Evolutionary conservation across 2,888 invertebrate species (phyloP).

Genomic region (Drosophila nr. perissopoda): DNA sequence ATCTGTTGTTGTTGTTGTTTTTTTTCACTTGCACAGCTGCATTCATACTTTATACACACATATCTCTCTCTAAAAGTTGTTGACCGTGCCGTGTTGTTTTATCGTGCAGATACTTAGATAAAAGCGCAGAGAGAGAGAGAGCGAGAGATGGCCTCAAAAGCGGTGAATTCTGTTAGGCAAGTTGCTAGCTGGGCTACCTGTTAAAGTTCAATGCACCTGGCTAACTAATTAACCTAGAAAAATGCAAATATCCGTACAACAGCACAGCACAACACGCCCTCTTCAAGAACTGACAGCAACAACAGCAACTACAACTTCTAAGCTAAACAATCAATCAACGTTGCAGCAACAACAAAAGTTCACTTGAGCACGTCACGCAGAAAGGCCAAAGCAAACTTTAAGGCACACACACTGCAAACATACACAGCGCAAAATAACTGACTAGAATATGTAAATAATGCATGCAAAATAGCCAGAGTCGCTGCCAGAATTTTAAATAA

Average conservation of each 20-base stretch:
- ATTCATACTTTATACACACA: slow-evolving; percentile 27
- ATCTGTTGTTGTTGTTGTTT: slow-evolving; percentile 32
- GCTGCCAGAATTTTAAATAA: background rate
- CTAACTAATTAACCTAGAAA: slow-evolving; percentile 74
- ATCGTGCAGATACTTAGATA: slow-evolving; percentile 18
- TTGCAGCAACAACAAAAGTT: slow-evolving; percentile 55
- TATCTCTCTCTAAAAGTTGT: slow-evolving; percentile 23
- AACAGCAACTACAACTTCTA: slow-evolving; percentile 50
- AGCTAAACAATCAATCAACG: slow-evolving; percentile 76
- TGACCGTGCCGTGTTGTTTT: slow-evolving; percentile 13
- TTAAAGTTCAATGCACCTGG: slow-evolving; percentile 68
- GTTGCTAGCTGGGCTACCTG: slow-evolving; percentile 21
- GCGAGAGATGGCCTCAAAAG: slow-evolving; percentile 21
- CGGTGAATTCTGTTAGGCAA: slow-evolving; percentile 1
- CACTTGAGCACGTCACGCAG: slow-evolving; percentile 70
- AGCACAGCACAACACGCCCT: slow-evolving; percentile 50
- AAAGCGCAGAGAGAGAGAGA: background rate
- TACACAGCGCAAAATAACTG: background rate
- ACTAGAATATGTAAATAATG: background rate
- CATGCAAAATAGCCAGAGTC: background rate
- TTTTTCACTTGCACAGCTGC: slow-evolving; percentile 60
- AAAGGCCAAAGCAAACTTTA: slow-evolving; percentile 44
- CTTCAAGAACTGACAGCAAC: slow-evolving; percentile 42
- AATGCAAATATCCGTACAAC: slow-evolving; percentile 71
- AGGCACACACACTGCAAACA: slow-evolving; percentile 22